These are phyloP conservation scores for Philopedon plagiatum DNA, from an alignment of 2,888 invertebrate species.

Conservation along the genomic window DNA sequence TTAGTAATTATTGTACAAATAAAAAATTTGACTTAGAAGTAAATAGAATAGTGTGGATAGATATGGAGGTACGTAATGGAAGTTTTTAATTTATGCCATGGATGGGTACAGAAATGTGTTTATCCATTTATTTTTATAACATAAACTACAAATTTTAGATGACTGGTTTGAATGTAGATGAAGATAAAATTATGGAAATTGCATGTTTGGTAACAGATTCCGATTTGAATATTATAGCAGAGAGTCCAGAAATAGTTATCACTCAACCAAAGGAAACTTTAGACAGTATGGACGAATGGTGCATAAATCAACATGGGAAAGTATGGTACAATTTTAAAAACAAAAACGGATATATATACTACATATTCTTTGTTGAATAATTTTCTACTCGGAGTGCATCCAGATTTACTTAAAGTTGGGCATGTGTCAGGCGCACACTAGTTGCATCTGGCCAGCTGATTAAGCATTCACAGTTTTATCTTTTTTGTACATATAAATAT, in stretches of 20 bases:
- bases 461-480: too few species aligned
- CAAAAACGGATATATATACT: too few species aligned
- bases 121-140: background rate
- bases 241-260: conserved; percentile 83
- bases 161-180: conserved; percentile 88
- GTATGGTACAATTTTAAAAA: conserved; percentile 68
- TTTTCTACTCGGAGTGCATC: too few species aligned
- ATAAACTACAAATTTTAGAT: conserved; percentile 72
- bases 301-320: conserved; percentile 82
- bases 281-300: conserved; percentile 88
- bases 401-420: too few species aligned
- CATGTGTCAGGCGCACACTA: too few species aligned
- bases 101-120: too few species aligned
- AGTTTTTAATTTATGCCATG: background rate
- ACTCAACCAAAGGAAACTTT: conserved; percentile 82
- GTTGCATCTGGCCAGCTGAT: too few species aligned
- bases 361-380: too few species aligned
- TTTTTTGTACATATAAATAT: too few species aligned
- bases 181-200: conserved; percentile 88
- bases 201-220: conserved; percentile 91
- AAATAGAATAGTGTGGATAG: conserved; percentile 79
- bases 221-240: conserved; percentile 81
- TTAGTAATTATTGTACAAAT: background rate
- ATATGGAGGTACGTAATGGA: conserved; percentile 73
- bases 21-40: conserved; percentile 60